These are phyloP conservation scores for Bovichtus diacanthus DNA, from an alignment of 2,797 vertebrate species.

Conservation along the genomic window DNA sequence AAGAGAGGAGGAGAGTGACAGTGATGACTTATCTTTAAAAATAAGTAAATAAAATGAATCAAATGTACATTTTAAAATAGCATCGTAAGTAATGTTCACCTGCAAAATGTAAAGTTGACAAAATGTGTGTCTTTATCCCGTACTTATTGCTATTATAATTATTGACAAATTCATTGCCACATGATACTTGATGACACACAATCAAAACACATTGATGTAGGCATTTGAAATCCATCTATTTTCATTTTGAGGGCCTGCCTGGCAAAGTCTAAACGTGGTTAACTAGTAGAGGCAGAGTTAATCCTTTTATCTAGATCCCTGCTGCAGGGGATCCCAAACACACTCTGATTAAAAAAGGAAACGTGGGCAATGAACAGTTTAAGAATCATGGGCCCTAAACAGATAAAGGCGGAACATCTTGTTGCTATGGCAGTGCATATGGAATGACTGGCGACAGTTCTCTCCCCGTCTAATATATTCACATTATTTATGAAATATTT, in stretches of 20 bases:
- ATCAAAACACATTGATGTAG: constrained; percentile 74
- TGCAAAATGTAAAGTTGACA: constrained; percentile 1
- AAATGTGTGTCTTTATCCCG: neutral
- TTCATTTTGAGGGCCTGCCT: constrained; percentile 84
- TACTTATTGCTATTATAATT: constrained; percentile 25
- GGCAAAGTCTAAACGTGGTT: constrained; percentile 86
- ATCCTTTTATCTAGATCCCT: constrained; percentile 90
- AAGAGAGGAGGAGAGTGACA: constrained; percentile 3
- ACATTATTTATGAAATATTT: constrained; percentile 90
- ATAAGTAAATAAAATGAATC: neutral
- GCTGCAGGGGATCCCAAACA: constrained; percentile 89
- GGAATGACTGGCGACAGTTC: constrained; percentile 84
- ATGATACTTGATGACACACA: constrained; percentile 71
- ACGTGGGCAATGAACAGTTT: constrained; percentile 87
- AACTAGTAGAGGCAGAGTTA: constrained; percentile 89
- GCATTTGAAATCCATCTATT: constrained; percentile 84
- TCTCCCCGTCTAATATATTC: constrained; percentile 85
- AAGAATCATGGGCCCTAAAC: constrained; percentile 85
- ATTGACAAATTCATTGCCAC: constrained; percentile 53
- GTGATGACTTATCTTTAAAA: constrained; percentile 5
- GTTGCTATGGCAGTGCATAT: constrained; percentile 87
- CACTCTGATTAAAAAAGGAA: constrained; percentile 88
- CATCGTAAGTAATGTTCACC: neutral
- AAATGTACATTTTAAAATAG: constrained; percentile 25
- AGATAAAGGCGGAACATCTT: constrained; percentile 88